These are phyloP conservation scores for Zaprionus obscuricornis DNA, from an alignment of 2,888 invertebrate species.

Conservation along the genomic window DNA sequence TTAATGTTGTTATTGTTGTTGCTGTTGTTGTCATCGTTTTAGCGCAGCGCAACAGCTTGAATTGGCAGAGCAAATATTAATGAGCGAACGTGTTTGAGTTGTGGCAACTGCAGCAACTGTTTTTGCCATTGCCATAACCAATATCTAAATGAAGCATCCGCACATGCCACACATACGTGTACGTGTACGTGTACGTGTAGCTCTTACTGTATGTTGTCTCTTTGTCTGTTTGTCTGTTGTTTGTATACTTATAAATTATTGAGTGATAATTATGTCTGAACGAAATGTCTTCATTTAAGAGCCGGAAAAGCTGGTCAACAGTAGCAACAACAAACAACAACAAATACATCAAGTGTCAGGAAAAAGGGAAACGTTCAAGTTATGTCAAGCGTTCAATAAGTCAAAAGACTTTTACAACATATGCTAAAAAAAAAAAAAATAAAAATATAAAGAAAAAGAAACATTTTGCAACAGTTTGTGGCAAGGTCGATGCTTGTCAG, in stretches of 20 bases:
- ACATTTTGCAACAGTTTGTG: slow-evolving; percentile 27
- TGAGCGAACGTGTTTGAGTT: slow-evolving; percentile 64
- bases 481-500: slow-evolving; percentile 38
- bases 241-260: slow-evolving; percentile 37
- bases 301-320: slow-evolving; percentile 45
- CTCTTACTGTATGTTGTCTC: no score
- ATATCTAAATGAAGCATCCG: slow-evolving; percentile 14
- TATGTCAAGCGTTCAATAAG: slow-evolving; percentile 16
- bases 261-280: slow-evolving; percentile 57
- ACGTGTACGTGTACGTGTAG: no score
- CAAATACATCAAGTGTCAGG: background rate
- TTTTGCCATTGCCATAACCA: slow-evolving; percentile 19
- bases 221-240: no score
- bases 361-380: slow-evolving; percentile 34
- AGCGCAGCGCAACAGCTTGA: slow-evolving; percentile 51
- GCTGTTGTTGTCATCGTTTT: slow-evolving; percentile 42
- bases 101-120: slow-evolving; percentile 44
- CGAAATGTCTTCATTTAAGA: slow-evolving; percentile 43
- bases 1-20: slow-evolving; percentile 21
- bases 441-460: background rate
- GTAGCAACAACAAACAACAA: slow-evolving; percentile 1
- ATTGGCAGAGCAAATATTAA: slow-evolving; percentile 71
- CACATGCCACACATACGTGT: slow-evolving; percentile 3
- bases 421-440: slow-evolving; percentile 30
- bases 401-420: background rate